Evolutionary conservation across 2,888 invertebrate species (phyloP).

Genomic region (Polydrusus cervinus): DNA sequence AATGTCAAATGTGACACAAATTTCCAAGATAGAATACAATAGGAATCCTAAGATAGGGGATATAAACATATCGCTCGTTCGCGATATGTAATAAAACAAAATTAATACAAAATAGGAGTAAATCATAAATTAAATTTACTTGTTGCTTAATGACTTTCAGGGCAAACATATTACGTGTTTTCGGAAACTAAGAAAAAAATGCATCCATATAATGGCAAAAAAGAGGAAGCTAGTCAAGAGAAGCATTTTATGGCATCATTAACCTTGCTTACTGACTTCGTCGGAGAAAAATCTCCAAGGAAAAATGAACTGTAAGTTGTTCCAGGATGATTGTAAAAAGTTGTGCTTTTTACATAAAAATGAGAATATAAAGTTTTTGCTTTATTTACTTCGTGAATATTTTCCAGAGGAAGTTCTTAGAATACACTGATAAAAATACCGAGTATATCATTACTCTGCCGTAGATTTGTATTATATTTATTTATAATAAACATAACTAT

Average conservation of each 20-base stretch:
- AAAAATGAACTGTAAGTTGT: constrained; percentile 13
- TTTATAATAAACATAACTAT: too few relatives aligned
- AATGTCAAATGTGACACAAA: too few relatives aligned
- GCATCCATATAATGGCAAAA: background rate
- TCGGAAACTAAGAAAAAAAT: constrained; percentile 6
- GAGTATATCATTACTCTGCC: too few relatives aligned
- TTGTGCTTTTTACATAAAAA: constrained; percentile 26
- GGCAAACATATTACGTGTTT: constrained; percentile 1
- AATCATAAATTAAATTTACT: constrained; percentile 5
- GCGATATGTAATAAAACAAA: too few relatives aligned
- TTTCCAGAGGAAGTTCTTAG: background rate
- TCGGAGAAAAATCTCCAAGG: constrained; percentile 15
- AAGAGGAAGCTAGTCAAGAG: constrained; percentile 4
- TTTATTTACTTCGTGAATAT: constrained; percentile 5
- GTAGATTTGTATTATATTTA: too few relatives aligned
- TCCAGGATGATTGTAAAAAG: constrained; percentile 8
- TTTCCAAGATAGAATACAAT: too few relatives aligned
- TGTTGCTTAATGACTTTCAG: background rate
- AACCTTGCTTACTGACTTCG: constrained; percentile 20
- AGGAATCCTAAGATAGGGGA: too few relatives aligned
- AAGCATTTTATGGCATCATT: constrained; percentile 19
- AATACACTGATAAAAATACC: too few relatives aligned
- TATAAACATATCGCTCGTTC: too few relatives aligned
- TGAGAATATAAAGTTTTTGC: constrained; percentile 7
- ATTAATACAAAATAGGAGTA: background rate